A percentile compares a stretch with the other conserved stretches of the same genome.
phyloP scores from a whole-genome alignment of 1,140 invertebrate genomes.

The Dendroctonus ponderosae region DNA sequence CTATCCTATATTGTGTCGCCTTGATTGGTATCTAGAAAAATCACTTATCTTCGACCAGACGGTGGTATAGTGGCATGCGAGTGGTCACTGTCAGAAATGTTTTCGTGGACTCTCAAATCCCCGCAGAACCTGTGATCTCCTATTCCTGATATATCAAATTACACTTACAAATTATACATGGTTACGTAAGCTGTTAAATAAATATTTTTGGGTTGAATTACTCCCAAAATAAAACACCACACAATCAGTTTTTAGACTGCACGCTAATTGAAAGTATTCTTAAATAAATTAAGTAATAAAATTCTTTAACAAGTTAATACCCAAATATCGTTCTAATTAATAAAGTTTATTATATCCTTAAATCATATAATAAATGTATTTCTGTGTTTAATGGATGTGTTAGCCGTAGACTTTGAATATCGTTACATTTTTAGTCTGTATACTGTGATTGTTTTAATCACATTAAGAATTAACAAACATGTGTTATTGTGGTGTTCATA shows the following conservation, averaged over 20 bases:
- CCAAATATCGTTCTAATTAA: slow-evolving; percentile 45
- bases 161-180: slow-evolving; percentile 48
- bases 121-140: slow-evolving; percentile 50
- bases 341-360: slow-evolving; percentile 45
- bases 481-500: slow-evolving; percentile 51
- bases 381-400: slow-evolving; percentile 48
- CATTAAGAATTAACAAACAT: slow-evolving; percentile 46
- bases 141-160: slow-evolving; percentile 49
- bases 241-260: slow-evolving; percentile 53
- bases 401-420: slow-evolving; percentile 46
- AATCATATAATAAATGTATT: slow-evolving; percentile 41
- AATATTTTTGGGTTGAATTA: slow-evolving; percentile 34
- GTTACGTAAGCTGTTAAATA: slow-evolving; percentile 39
- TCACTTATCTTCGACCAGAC: not conserved
- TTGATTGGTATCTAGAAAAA: no score
- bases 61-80: slow-evolving; percentile 1
- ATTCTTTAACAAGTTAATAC: slow-evolving; percentile 28
- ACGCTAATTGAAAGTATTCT: slow-evolving; percentile 50
- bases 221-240: slow-evolving; percentile 46
- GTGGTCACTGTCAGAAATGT: slow-evolving; percentile 9
- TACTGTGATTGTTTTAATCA: slow-evolving; percentile 48
- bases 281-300: slow-evolving; percentile 46
- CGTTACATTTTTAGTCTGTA: slow-evolving; percentile 47
- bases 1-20: no score
- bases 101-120: slow-evolving; percentile 25